Conservation (phyloP, 2,888 invertebrate species). For the Busseola fusca region DNA sequence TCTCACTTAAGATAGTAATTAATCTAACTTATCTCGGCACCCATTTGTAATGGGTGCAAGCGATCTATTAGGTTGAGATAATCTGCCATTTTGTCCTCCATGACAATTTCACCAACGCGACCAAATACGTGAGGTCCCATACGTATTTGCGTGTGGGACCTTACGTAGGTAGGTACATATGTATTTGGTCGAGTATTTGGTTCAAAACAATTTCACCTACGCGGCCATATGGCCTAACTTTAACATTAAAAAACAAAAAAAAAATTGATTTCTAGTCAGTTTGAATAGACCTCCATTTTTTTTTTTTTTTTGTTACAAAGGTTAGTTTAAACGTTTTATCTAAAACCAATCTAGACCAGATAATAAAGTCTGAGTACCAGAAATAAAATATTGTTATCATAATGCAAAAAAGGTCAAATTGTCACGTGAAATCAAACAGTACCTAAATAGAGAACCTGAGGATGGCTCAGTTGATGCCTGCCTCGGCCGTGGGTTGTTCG, state of each 20-base stretch:
- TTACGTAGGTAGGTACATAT: too few species aligned
- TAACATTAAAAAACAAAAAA: too few species aligned
- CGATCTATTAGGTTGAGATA: constrained; percentile 52
- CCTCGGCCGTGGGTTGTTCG: too few species aligned
- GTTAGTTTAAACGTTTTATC: constrained; percentile 9
- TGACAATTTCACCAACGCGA: constrained; percentile 28
- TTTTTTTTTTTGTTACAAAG: too few species aligned
- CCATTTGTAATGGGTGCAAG: constrained; percentile 48
- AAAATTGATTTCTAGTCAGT: too few species aligned
- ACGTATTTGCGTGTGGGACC: too few species aligned
- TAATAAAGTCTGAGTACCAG: constrained; percentile 25
- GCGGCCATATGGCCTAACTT: too few species aligned
- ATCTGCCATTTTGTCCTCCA: constrained; percentile 42
- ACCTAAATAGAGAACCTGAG: background rate
- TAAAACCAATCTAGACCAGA: constrained; percentile 23
- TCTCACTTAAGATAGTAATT: constrained; percentile 53
- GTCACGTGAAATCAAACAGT: background rate
- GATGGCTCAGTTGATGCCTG: too few species aligned
- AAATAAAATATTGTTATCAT: constrained; percentile 10
- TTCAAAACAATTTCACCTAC: too few species aligned
- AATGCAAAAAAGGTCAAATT: background rate
- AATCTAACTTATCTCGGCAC: constrained; percentile 52
- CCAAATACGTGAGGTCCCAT: constrained; percentile 34
- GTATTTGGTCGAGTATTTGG: too few species aligned
- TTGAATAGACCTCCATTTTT: too few species aligned